Base-by-base conservation (phyloP, 2,797 vertebrate genomes). In the Oryzias dopingdopingensis region DNA sequence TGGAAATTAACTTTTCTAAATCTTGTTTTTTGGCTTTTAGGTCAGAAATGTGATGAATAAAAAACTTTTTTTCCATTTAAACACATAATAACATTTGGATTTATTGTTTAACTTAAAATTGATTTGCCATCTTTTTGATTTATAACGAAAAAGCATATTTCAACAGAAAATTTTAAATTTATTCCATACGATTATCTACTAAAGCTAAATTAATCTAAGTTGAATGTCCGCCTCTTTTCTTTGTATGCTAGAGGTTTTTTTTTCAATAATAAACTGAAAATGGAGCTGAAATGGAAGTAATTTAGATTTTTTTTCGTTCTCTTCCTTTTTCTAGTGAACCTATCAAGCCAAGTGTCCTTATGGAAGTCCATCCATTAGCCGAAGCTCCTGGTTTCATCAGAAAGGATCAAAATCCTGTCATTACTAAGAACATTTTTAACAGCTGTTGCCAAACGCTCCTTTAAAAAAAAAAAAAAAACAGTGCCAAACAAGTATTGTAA, bases 321-420 rank as follows among this genome's bases (percentile, higher is more conserved):
- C 45, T 79, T 79, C 80, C 58, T 44, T 56, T 86, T 84, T 81
- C 55, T 88, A 92, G 91, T 91, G 84, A 91, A 77, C 62, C 70
- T 55, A 18, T 83, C 71, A 76, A 79, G 74, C 62, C 72, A 75
- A 78, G 83, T 77, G 70, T 76, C 75, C 78, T 76, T 74, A 58
- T 55, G 65, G 62, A 77, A 59, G 32, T 67, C 62, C 50, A 0
- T 49, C 65, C 70, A 65, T 64, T 60, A 44, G 64, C 59, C 64
- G 41, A 17, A 40, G 44, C 50, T 65, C 56, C 52, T 52, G 55
- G 40, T 63, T 62, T 66, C 65, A 55, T 70, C 62, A 43, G 62
- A 70, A 48, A 20, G 18, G 43, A 13, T 70, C 56, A 29, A 56
- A 58, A 62, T 75, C 54, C 48, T 49, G 42, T 63, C 32, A 32